Evolutionary conservation across 2,888 invertebrate species (phyloP).

Genomic region (Colletes collaris): DNA sequence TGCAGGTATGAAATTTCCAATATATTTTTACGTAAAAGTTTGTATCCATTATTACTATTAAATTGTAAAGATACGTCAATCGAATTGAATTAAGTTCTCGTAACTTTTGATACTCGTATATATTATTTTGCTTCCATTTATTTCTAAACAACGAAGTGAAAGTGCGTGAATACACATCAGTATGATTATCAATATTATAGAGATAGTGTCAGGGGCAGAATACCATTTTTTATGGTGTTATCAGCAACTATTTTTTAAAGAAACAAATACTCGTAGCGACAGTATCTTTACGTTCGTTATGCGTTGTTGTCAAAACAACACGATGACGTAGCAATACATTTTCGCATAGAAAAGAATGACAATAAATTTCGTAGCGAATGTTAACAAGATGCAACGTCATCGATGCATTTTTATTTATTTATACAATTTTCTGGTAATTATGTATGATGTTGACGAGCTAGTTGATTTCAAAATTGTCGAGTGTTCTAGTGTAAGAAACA

Average conservation of each 20-base stretch:
- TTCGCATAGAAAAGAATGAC: background rate
- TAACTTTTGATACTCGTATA: background rate
- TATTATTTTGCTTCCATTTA: background rate
- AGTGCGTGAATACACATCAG: background rate
- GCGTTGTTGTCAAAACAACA: background rate
- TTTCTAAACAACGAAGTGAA: background rate
- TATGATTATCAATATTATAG: background rate
- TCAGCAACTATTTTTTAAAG: background rate
- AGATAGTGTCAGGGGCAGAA: background rate
- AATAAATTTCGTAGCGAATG: background rate
- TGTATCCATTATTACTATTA: background rate
- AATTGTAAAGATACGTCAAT: background rate
- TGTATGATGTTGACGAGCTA: too few relatives aligned
- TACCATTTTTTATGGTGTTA: background rate
- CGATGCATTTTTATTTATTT: background rate
- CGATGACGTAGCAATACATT: background rate
- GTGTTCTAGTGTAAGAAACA: too few relatives aligned
- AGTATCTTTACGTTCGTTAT: background rate
- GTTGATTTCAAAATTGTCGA: too few relatives aligned
- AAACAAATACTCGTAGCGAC: background rate
- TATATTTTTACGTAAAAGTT: slow-evolving; percentile 8
- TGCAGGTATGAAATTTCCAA: slow-evolving; percentile 63
- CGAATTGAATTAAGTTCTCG: background rate
- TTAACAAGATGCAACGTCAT: background rate
- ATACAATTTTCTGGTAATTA: background rate